These are phyloP conservation scores for Ochropacha duplaris DNA, from an alignment of 2,888 invertebrate genomes.

Conservation along the genomic window DNA sequence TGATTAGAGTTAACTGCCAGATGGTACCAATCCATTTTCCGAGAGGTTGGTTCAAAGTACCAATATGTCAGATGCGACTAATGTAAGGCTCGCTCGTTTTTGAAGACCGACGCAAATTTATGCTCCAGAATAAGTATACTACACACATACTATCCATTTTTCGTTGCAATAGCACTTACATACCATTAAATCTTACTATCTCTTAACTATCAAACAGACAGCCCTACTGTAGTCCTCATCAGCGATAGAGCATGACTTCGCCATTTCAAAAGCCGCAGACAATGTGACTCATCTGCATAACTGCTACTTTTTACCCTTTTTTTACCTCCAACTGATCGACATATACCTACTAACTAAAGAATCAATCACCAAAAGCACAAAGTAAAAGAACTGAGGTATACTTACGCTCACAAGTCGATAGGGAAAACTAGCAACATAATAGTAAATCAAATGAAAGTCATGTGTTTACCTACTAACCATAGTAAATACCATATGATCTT, in stretches of 20 bases:
- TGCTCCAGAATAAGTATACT: no score
- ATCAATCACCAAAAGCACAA: neutral
- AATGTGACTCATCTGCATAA: neutral
- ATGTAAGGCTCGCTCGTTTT: no score
- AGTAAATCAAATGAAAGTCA: neutral
- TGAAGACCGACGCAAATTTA: no score
- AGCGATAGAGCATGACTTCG: neutral
- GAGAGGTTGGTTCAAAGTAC: no score
- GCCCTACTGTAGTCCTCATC: neutral
- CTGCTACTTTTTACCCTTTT: neutral
- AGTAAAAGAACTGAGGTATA: neutral
- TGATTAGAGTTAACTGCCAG: no score
- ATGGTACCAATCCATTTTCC: no score
- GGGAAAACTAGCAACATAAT: neutral
- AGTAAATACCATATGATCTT: no score
- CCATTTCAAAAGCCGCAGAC: neutral
- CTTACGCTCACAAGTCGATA: neutral
- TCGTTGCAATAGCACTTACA: no score
- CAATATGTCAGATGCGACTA: no score
- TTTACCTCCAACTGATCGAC: neutral
- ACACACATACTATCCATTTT: no score
- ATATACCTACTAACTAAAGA: neutral
- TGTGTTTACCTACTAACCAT: no score
- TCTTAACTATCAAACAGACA: neutral
- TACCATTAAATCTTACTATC: neutral